A percentile compares a stretch with the other conserved stretches of the same genome.
These are phyloP conservation scores for Melieria crassipennis DNA, from an alignment of 2,888 invertebrate species.

Conservation along the genomic window DNA sequence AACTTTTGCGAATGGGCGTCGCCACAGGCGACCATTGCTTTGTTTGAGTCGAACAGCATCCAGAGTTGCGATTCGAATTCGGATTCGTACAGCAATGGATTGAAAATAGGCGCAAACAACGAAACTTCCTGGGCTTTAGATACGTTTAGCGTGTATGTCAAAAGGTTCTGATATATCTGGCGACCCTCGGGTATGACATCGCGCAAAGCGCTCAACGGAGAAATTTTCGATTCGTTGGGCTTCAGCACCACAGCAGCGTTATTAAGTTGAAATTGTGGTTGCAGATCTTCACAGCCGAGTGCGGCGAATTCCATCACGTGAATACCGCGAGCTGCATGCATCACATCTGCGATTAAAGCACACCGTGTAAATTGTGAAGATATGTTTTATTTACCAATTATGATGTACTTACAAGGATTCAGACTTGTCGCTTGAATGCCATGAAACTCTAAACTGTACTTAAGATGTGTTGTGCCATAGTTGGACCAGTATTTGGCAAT, in stretches of 20 bases:
- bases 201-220: slow-evolving; percentile 77
- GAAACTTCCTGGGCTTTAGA: slow-evolving; percentile 84
- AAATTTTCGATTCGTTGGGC: slow-evolving; percentile 83
- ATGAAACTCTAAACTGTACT: slow-evolving; percentile 83
- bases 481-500: slow-evolving; percentile 97
- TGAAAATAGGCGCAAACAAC: slow-evolving; percentile 81
- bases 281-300: slow-evolving; percentile 76
- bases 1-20: slow-evolving; percentile 90
- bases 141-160: slow-evolving; percentile 87
- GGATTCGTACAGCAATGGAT: slow-evolving; percentile 91
- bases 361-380: too few species aligned
- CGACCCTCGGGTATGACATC: slow-evolving; percentile 88
- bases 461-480: slow-evolving; percentile 78
- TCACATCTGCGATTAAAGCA: slow-evolving; percentile 66
- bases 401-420: slow-evolving; percentile 63
- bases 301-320: slow-evolving; percentile 78
- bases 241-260: slow-evolving; percentile 79
- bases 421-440: slow-evolving; percentile 76
- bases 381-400: neutral
- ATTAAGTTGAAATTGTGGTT: slow-evolving; percentile 79
- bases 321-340: slow-evolving; percentile 82
- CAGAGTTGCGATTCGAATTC: slow-evolving; percentile 97
- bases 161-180: slow-evolving; percentile 89
- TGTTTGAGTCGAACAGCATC: slow-evolving; percentile 93
- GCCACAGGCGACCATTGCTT: slow-evolving; percentile 84